These are phyloP conservation scores for Eulemur rubriventer DNA, from an alignment of 2,797 vertebrate genomes.

Conservation along the genomic window DNA sequence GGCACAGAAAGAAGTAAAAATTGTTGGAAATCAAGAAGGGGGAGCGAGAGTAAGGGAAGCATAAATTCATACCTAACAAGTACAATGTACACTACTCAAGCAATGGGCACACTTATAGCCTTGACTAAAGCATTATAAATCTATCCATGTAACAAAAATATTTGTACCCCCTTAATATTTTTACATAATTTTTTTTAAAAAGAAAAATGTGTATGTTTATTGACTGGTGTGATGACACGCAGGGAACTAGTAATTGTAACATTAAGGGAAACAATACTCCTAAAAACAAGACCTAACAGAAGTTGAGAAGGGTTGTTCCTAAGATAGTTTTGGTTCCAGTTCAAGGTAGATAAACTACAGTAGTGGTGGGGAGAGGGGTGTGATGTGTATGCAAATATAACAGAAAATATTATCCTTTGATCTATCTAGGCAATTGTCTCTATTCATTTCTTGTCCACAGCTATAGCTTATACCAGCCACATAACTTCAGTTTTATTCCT, in stretches of 20 bases:
- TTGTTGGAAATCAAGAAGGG: background rate
- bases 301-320: background rate
- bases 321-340: background rate
- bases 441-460: background rate
- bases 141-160: background rate
- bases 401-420: background rate
- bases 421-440: background rate
- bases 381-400: background rate
- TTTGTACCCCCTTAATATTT: background rate
- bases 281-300: background rate
- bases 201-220: background rate
- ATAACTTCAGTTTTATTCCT: background rate
- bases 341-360: background rate
- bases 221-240: background rate
- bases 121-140: background rate
- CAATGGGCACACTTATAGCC: background rate
- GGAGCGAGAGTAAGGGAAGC: no score
- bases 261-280: background rate
- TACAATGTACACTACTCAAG: background rate
- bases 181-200: background rate
- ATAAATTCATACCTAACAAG: background rate
- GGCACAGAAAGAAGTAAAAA: background rate
- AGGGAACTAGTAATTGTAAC: background rate
- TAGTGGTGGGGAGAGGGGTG: fast-evolving
- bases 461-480: background rate